Percentiles rank a stretch among this genome's conserved stretches.
Evolutionary conservation across 2,113 vertebrate genomes (phyloP).

Genomic region (Gavialis gangeticus): DNA sequence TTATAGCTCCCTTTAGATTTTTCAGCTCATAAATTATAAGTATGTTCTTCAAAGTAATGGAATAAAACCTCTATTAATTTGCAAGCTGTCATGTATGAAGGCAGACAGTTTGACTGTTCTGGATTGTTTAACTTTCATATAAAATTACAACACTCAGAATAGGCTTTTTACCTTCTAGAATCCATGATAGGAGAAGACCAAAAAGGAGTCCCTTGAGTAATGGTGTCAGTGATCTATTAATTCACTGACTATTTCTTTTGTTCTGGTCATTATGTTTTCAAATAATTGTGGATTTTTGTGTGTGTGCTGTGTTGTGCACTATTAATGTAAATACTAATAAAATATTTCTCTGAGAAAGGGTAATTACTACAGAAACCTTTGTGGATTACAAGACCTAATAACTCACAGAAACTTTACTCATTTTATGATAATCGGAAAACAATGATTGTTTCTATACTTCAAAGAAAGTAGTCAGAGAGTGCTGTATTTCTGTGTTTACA

Average conservation of each 20-base stretch:
- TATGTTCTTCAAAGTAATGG: slow-evolving; percentile 34
- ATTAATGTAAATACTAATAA: not conserved
- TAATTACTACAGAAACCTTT: not conserved
- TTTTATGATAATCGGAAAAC: not conserved
- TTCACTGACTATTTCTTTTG: not conserved
- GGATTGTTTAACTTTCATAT: not conserved
- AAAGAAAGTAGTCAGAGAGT: not conserved
- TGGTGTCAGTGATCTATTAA: not conserved
- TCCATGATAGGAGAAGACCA: not conserved
- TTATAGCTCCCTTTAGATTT: slow-evolving; percentile 36
- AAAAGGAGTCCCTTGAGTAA: not conserved
- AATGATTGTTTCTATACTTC: not conserved
- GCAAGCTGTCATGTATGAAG: slow-evolving; percentile 48
- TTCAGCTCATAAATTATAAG: slow-evolving; percentile 54
- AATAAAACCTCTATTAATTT: not conserved
- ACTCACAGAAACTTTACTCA: not conserved
- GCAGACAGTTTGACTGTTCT: slow-evolving; percentile 38
- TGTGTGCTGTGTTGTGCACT: not conserved
- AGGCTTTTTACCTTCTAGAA: slow-evolving; percentile 17
- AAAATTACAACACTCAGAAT: slow-evolving; percentile 32
- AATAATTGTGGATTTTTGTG: not conserved
- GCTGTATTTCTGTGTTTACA: not conserved
- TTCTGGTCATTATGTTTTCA: not conserved
- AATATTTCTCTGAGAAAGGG: not conserved
- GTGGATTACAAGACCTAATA: not conserved